These are phyloP conservation scores for Germaria angustata DNA, from an alignment of 2,888 invertebrate species.

Conservation along the genomic window DNA sequence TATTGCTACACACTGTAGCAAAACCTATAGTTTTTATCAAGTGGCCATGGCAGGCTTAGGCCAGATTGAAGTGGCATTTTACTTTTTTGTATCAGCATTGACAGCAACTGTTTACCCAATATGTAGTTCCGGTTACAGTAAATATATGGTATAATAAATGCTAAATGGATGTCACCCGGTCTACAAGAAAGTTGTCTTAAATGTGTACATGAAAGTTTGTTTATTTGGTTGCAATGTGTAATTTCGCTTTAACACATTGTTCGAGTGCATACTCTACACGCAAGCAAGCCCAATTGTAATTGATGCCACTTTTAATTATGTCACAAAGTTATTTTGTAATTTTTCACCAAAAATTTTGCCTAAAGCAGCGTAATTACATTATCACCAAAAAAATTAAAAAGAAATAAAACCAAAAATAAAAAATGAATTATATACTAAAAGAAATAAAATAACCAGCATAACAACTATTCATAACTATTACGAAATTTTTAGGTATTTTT, in stretches of 20 bases:
- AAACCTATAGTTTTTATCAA: constrained; percentile 1
- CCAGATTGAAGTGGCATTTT: not conserved
- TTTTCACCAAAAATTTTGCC: constrained; percentile 65
- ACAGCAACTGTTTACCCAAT: constrained; percentile 13
- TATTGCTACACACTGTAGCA: not conserved
- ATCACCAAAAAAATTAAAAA: constrained; percentile 39
- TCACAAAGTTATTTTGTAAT: constrained; percentile 64
- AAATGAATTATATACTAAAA: constrained; percentile 60
- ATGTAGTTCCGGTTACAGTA: constrained; percentile 44
- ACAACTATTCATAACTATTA: constrained; percentile 69
- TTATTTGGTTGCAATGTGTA: constrained; percentile 7
- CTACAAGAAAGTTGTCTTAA: not conserved
- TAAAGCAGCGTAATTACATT: constrained; percentile 66
- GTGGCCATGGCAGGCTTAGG: not conserved
- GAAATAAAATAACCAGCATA: constrained; percentile 65
- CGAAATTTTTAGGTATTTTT: constrained; percentile 68
- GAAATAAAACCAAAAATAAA: constrained; percentile 1
- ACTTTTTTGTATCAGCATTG: not conserved
- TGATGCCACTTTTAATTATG: constrained; percentile 67
- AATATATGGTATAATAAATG: not conserved
- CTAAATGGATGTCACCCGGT: constrained; percentile 18
- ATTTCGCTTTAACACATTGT: not conserved
- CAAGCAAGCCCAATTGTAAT: constrained; percentile 55
- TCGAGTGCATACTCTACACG: not conserved
- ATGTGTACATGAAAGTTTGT: constrained; percentile 1